A percentile compares a stretch with the other conserved stretches of the same genome.
Evolutionary conservation across 2,113 vertebrate genomes (phyloP).

Genomic region (Gnathonemus longibarbis): DNA sequence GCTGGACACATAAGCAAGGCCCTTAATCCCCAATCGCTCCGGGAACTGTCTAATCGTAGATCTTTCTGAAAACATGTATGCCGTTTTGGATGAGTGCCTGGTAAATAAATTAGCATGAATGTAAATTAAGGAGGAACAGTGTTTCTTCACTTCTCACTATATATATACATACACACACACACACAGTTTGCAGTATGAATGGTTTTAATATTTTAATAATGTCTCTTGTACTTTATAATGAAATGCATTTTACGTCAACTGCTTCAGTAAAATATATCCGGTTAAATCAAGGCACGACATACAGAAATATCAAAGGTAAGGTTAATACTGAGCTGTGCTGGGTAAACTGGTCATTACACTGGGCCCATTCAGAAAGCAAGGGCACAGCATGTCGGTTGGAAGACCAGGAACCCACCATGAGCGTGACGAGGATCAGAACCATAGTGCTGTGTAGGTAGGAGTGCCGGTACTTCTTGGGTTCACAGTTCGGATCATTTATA

Average conservation of each 20-base stretch:
- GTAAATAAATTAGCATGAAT: background rate
- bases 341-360: background rate
- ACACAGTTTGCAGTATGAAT: background rate
- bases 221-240: background rate
- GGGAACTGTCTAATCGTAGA: background rate
- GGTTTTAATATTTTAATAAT: background rate
- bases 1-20: background rate
- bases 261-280: background rate
- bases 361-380: background rate
- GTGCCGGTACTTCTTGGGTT: slow-evolving; percentile 53
- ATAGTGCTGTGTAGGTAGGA: slow-evolving; percentile 66
- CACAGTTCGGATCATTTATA: slow-evolving; percentile 55
- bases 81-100: background rate
- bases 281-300: background rate
- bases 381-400: background rate
- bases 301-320: background rate
- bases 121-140: background rate
- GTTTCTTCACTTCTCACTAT: background rate
- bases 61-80: background rate
- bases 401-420: slow-evolving; percentile 63
- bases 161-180: background rate
- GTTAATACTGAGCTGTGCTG: background rate
- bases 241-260: background rate
- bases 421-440: slow-evolving; percentile 63
- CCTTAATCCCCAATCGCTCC: background rate